Conservation (phyloP, 2,113 vertebrate species). For the Proteles cristata region DNA sequence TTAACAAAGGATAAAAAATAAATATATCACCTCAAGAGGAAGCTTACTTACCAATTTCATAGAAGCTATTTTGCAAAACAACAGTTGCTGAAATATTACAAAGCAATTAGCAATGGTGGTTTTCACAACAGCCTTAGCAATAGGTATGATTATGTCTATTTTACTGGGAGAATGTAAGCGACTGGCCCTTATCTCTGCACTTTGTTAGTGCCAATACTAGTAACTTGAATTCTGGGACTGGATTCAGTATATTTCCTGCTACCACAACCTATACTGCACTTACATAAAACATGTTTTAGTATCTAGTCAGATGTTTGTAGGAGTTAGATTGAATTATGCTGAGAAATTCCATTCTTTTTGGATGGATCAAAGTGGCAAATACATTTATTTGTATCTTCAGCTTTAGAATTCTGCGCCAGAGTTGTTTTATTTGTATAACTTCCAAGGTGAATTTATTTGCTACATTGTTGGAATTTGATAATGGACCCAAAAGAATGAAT, state of each 20-base stretch:
- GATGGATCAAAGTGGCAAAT: slow-evolving; percentile 4
- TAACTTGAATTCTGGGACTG: background rate
- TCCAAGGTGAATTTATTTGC: background rate
- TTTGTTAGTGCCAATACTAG: background rate
- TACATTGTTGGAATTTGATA: background rate
- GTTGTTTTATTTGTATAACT: slow-evolving; percentile 13
- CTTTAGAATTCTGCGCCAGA: background rate
- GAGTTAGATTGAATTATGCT: slow-evolving; percentile 33
- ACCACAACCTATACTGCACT: background rate
- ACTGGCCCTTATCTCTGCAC: background rate
- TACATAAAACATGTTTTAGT: slow-evolving; percentile 21
- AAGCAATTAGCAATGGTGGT: background rate
- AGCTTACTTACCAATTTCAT: background rate
- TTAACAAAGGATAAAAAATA: background rate
- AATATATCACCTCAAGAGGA: background rate
- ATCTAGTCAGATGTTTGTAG: slow-evolving; percentile 12
- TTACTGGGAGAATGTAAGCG: background rate
- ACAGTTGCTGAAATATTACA: background rate
- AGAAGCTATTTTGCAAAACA: background rate
- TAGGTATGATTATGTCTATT: background rate
- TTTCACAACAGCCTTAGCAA: background rate
- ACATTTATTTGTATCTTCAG: background rate
- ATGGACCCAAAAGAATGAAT: background rate
- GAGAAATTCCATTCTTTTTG: background rate
- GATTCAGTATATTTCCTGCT: background rate